Evolutionary conservation across 2,797 vertebrate genomes (phyloP).

Genomic region (Meda fulgida): DNA sequence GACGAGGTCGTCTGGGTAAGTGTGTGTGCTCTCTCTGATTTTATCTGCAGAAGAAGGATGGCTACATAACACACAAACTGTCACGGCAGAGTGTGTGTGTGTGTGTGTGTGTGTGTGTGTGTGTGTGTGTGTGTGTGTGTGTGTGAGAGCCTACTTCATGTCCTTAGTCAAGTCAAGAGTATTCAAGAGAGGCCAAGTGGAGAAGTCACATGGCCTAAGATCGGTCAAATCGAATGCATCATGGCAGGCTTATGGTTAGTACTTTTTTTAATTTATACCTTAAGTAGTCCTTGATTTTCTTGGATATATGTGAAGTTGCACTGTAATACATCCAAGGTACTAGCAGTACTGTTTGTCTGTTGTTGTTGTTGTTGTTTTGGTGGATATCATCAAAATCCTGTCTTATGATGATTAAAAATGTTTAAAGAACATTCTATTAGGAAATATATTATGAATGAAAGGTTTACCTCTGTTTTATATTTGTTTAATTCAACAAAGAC

Average conservation of each 20-base stretch:
- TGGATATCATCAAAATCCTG: background rate
- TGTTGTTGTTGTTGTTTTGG: background rate
- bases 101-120: conserved; percentile 27
- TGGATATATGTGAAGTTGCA: background rate
- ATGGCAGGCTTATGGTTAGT: background rate
- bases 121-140: conserved; percentile 27
- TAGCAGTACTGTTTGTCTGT: background rate
- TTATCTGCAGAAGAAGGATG: conserved; percentile 68
- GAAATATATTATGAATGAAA: background rate
- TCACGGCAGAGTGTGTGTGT: background rate
- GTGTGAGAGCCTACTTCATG: conserved; percentile 17
- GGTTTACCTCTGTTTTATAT: background rate
- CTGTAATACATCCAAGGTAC: background rate
- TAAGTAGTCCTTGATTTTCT: conserved; percentile 3
- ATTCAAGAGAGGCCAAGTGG: conserved; percentile 50
- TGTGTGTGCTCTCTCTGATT: conserved; percentile 63
- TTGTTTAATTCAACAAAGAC: background rate
- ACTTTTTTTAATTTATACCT: conserved; percentile 1
- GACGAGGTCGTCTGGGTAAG: conserved; percentile 62
- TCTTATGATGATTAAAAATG: background rate
- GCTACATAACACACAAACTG: conserved; percentile 57
- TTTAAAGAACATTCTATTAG: too few species aligned
- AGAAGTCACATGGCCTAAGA: conserved; percentile 38
- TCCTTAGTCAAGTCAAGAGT: conserved; percentile 47
- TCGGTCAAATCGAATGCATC: conserved; percentile 40